Evolutionary conservation across 2,113 vertebrate species (phyloP), one percentile per base, ranked within the genome.

Genomic region (Tympanuchus pallidicinctus): DNA sequence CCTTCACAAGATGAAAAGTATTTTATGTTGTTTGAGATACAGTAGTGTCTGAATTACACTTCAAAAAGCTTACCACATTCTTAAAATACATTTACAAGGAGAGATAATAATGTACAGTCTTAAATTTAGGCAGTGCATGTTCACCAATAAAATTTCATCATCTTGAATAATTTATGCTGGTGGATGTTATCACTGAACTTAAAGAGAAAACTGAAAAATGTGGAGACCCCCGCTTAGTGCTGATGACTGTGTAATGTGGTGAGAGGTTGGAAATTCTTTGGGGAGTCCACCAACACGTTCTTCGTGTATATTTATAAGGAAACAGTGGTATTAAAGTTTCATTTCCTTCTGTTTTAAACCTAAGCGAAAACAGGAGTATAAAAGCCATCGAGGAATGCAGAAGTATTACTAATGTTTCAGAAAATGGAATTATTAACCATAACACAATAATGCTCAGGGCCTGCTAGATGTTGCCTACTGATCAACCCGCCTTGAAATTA

Each of bases 361-460:
- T 70, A 80, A 86, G 94, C 94, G 81, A 45, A 97, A 95, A 0
- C 65, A 88, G 78, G 94, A 90, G 90, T 32, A 47, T 82, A 79
- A 95, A 94, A 96, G 67, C 86, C 90, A 93, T 80, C 0, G 60
- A 94, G 92, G 82, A 96, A 89, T 40, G 70, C 77, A 77, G 90
- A 73, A 94, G 59, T 94, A 96, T 96, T 96, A 91, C 94, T 94
- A 94, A 96, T 95, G 95, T 90, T 87, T 95, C 82, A 95, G 95
- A 96, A 97, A 95, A 97, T 96, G 81, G 91, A 96, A 96, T 95
- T 95, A 97, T 96, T 95, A 96, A 97, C 95, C 91, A 80, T 92
- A 90, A 82, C 94, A 90, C 82, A 95, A 90, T 97, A 95, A 94
- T 34, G 91, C 88, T 94, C 89, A 95, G 67, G 94, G 95, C 93